A percentile compares a stretch with the other conserved stretches of the same genome.
These are phyloP conservation scores for Crocuta crocuta DNA, from an alignment of 2,113 vertebrate genomes.

Conservation along the genomic window DNA sequence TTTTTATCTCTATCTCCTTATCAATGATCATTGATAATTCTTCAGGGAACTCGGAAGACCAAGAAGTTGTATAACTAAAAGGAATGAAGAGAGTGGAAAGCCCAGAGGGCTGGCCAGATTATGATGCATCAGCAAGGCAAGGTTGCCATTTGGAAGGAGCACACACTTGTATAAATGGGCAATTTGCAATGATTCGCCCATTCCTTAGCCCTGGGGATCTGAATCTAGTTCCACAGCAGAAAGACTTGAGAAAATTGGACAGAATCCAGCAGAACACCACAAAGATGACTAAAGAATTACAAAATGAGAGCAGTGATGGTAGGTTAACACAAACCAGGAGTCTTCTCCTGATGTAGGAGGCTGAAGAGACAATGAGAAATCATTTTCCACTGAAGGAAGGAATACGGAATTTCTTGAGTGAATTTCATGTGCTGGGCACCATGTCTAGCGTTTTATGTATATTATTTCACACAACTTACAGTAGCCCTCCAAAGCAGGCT, in stretches of 20 bases:
- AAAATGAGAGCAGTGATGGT: background rate
- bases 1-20: background rate
- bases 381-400: background rate
- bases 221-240: background rate
- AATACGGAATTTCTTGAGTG: background rate
- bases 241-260: background rate
- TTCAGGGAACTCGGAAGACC: background rate
- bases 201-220: background rate
- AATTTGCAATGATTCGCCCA: background rate
- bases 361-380: background rate
- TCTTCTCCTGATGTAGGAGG: background rate
- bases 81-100: background rate
- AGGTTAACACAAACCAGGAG: background rate
- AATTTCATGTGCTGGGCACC: background rate
- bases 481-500: background rate
- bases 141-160: background rate
- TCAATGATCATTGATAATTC: background rate
- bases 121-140: rapidly evolving
- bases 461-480: background rate
- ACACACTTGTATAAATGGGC: no score
- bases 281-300: background rate
- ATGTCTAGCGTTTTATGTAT: background rate
- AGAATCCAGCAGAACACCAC: background rate
- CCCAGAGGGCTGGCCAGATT: background rate
- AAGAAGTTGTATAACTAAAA: background rate